A percentile compares a stretch with the other conserved stretches of the same genome.
phyloP scores from a whole-genome alignment of 2,888 invertebrate genomes.

The Xylota segnis region DNA sequence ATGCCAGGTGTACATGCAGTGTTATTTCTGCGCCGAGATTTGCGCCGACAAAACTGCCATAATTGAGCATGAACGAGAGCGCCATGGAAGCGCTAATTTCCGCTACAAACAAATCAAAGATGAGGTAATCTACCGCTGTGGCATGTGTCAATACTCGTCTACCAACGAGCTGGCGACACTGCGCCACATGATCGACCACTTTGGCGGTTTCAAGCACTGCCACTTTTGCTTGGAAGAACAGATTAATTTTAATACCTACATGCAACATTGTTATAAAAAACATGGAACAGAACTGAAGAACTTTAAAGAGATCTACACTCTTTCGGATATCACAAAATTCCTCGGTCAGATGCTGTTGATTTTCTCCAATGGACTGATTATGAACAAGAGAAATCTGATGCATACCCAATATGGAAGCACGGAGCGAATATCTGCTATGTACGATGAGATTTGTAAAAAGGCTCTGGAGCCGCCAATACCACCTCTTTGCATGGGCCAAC shows the following conservation, averaged over 20 bases:
- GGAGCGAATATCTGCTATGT: constrained; percentile 77
- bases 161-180: constrained; percentile 81
- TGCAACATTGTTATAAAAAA: constrained; percentile 80
- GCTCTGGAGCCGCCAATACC: constrained; percentile 80
- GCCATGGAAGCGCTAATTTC: constrained; percentile 77
- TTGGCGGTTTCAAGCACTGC: constrained; percentile 78
- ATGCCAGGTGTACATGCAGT: constrained; percentile 79
- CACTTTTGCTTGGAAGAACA: constrained; percentile 77
- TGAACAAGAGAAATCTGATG: constrained; percentile 80
- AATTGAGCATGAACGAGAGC: constrained; percentile 79
- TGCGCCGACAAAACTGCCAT: constrained; percentile 79
- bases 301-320: constrained; percentile 78
- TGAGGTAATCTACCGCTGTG: constrained; percentile 85
- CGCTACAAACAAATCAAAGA: constrained; percentile 79
- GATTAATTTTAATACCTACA: constrained; percentile 79
- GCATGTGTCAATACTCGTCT: constrained; percentile 83
- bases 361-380: constrained; percentile 81
- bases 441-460: constrained; percentile 79
- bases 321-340: constrained; percentile 77
- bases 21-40: constrained; percentile 80
- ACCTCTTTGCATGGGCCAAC: constrained; percentile 78
- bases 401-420: constrained; percentile 77
- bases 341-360: constrained; percentile 79
- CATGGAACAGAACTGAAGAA: constrained; percentile 78
- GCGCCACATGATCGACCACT: constrained; percentile 84